Base-by-base conservation (phyloP, 2,113 vertebrate species). In the Suricata suricatta region DNA sequence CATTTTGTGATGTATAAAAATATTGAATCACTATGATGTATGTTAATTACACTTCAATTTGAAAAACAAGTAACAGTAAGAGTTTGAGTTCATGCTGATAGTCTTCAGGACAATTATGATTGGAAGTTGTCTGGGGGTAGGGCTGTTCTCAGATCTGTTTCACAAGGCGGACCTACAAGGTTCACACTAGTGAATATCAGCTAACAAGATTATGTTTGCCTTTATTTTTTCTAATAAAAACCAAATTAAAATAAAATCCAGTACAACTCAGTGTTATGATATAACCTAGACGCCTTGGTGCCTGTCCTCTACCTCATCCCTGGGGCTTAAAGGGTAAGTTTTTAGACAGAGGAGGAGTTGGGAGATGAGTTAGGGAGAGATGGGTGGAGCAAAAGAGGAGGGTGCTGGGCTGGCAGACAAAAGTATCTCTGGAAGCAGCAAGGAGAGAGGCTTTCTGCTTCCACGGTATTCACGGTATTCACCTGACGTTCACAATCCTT, bases 171-270 rank as follows among this genome's bases (percentile, higher is more conserved):
- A 79, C 3, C 35, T 74, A 63, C 14, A 63, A 29, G 29, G 2
- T 84, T 88, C 54, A 19, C 23, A 4, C 23, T 35, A n/a, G 63
- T 44, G 9, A 96, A 90, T 13, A 31, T 21, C 69, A 94, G 15
- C 13, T 50, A 92, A 35, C 15, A 72, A 85, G 15, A 60, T 47
- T 47, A 29, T 71, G 13, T 82, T 71, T 71, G 31, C 44, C 38
- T 14, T 16, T 77, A 27, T 57, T 33, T 47, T 77, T 69, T 47
- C 50, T 14, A 31, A 69, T 2, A 88, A 54, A 54, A 79, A 68
- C 23, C n/a, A 83, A 68, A 76, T 95, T 63, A 72, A 96, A 90
- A 87, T 87, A n/a, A 95, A 96, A 77, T 25, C 52, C 33, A 74
- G 27, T 47, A 81, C n/a, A 33, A 74, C 38, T 83, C 16, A 77